Conservation (phyloP, 2,888 invertebrate genomes). For the Acanthosepion esculentum region DNA sequence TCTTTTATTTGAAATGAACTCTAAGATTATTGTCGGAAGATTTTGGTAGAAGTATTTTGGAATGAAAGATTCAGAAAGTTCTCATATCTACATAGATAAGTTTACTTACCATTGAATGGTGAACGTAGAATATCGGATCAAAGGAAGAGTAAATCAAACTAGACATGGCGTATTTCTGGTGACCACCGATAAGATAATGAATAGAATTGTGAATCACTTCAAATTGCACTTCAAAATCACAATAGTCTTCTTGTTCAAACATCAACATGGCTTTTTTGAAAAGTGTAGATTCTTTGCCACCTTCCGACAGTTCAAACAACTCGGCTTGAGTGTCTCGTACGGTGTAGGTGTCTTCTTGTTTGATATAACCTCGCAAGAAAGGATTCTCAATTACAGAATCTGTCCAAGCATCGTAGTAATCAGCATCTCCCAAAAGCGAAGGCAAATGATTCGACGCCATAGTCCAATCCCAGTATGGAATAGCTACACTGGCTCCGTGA, state of each 20-base stretch:
- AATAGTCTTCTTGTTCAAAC: conserved; percentile 51
- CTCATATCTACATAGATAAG: not conserved
- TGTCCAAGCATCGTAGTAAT: conserved; percentile 45
- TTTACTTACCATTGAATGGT: conserved; percentile 52
- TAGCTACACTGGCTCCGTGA: conserved; percentile 52
- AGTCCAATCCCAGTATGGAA: conserved; percentile 59
- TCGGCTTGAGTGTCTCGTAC: conserved; percentile 36
- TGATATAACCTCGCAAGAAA: conserved; percentile 47
- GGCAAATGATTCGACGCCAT: conserved; percentile 51
- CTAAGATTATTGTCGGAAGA: too few relatives aligned
- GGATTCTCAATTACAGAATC: conserved; percentile 49
- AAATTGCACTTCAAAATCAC: conserved; percentile 56
- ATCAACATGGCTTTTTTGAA: conserved; percentile 40
- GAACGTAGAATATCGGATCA: conserved; percentile 56
- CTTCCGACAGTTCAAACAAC: conserved; percentile 41
- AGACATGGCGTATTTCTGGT: conserved; percentile 53
- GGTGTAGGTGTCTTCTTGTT: conserved; percentile 43
- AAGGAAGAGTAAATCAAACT: conserved; percentile 53
- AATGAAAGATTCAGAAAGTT: too few relatives aligned
- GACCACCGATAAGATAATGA: conserved; percentile 52
- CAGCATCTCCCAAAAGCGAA: conserved; percentile 49
- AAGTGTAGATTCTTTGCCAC: conserved; percentile 40
- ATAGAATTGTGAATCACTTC: conserved; percentile 49
- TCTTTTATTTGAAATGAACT: too few relatives aligned
- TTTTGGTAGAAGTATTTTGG: too few relatives aligned